These are phyloP conservation scores for Physella acuta DNA, from an alignment of 1,140 invertebrate species.

Conservation along the genomic window DNA sequence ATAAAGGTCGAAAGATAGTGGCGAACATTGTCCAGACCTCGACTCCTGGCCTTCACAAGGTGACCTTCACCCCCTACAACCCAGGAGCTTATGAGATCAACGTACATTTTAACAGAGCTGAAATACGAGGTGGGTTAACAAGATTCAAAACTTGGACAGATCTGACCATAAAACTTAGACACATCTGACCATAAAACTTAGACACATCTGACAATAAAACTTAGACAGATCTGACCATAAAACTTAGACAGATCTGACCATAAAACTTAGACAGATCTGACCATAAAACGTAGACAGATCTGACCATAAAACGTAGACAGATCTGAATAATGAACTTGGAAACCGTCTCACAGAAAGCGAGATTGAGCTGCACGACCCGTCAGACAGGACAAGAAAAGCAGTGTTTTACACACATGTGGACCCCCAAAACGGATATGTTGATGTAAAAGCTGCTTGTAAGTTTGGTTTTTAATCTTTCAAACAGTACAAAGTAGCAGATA, in stretches of 20 bases:
- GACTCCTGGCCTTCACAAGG: conserved; percentile 79
- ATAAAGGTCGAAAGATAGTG: conserved; percentile 70
- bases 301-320: too few relatives aligned
- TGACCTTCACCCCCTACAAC: conserved; percentile 83
- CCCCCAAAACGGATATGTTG: conserved; percentile 28
- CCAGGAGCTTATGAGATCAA: conserved; percentile 90
- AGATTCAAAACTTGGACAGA: too few relatives aligned
- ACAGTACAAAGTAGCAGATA: too few relatives aligned
- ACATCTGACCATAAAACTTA: too few relatives aligned
- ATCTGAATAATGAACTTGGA: too few relatives aligned
- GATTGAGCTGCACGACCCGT: conserved; percentile 33
- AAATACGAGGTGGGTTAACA: conserved; percentile 78
- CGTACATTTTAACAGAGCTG: conserved; percentile 92
- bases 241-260: too few relatives aligned
- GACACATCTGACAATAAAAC: too few relatives aligned
- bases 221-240: too few relatives aligned
- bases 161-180: too few relatives aligned
- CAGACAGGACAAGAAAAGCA: conserved; percentile 43
- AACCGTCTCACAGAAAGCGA: too few relatives aligned
- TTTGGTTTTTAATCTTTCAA: not conserved
- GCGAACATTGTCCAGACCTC: conserved; percentile 73
- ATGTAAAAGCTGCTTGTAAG: conserved; percentile 47
- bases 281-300: too few relatives aligned
- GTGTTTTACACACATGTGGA: conserved; percentile 40
- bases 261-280: too few relatives aligned